Conservation (phyloP, 2,888 invertebrate species). For the Notocelia uddmanniana region DNA sequence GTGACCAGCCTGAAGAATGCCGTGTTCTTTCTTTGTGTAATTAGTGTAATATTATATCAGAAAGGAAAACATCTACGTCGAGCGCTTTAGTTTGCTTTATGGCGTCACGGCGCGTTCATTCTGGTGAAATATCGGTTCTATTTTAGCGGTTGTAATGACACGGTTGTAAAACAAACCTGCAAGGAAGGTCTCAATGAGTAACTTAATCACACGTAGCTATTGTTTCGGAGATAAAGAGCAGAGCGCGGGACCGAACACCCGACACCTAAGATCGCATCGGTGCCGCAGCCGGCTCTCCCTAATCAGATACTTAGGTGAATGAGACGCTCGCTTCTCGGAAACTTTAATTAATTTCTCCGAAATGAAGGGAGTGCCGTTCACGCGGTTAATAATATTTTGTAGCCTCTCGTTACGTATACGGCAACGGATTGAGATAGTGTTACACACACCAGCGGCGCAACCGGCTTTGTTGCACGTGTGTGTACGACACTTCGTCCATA, state of each 20-base stretch:
- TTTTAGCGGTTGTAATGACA: constrained; percentile 5
- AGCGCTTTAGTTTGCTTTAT: not conserved
- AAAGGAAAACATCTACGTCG: not conserved
- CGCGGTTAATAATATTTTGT: constrained; percentile 67
- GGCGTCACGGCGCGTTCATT: too few relatives aligned
- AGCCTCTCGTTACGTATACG: constrained; percentile 63
- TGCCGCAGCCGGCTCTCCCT: constrained; percentile 52
- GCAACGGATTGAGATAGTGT: constrained; percentile 67
- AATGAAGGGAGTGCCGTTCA: constrained; percentile 64
- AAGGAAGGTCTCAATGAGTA: constrained; percentile 35
- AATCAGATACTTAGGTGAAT: constrained; percentile 70
- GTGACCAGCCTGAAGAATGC: constrained; percentile 27
- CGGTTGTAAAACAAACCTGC: constrained; percentile 33
- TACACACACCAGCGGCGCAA: constrained; percentile 62
- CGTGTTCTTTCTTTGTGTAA: constrained; percentile 31
- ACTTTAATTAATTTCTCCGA: constrained; percentile 78
- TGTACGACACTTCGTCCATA: constrained; percentile 58
- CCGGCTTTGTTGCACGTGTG: constrained; percentile 64
- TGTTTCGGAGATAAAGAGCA: constrained; percentile 36
- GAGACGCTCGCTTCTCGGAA: constrained; percentile 72
- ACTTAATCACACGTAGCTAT: constrained; percentile 44
- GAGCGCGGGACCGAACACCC: constrained; percentile 33
- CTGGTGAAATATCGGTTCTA: not conserved
- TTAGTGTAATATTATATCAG: constrained; percentile 18
- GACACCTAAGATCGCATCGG: constrained; percentile 34